Evolutionary conservation across 2,888 invertebrate genomes (phyloP).

Genomic region (Drosophila subquinaria): DNA sequence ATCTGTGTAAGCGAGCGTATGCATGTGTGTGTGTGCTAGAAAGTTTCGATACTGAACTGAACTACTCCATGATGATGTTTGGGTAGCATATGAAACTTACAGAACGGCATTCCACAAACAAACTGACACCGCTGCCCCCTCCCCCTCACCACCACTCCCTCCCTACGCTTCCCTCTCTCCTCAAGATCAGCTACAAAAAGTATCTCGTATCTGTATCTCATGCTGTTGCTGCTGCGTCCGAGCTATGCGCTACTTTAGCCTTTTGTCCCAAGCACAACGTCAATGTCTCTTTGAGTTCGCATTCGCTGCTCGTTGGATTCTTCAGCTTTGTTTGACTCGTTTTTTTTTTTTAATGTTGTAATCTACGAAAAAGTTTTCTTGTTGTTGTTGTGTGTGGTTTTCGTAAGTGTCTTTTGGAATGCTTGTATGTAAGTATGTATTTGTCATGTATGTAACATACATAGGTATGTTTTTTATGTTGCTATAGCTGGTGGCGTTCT

Average conservation of each 20-base stretch:
- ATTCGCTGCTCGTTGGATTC: slow-evolving; percentile 41
- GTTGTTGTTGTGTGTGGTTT: slow-evolving; percentile 55
- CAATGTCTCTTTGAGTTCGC: slow-evolving; percentile 47
- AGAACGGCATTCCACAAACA: slow-evolving; percentile 83
- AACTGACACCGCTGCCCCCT: slow-evolving; percentile 43
- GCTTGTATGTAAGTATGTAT: slow-evolving; percentile 15
- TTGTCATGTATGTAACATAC: slow-evolving; percentile 22
- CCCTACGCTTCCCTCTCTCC: neutral
- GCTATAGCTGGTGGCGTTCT: slow-evolving; percentile 67
- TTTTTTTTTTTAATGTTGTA: slow-evolving; percentile 59
- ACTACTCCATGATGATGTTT: slow-evolving; percentile 62
- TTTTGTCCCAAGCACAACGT: slow-evolving; percentile 51
- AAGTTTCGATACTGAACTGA: slow-evolving; percentile 69
- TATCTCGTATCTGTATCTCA: slow-evolving; percentile 57
- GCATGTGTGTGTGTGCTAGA: slow-evolving; percentile 55
- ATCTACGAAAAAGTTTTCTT: slow-evolving; percentile 59
- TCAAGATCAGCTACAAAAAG: slow-evolving; percentile 50
- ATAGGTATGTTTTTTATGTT: slow-evolving; percentile 28
- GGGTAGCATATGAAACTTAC: slow-evolving; percentile 81
- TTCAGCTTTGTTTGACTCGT: slow-evolving; percentile 42
- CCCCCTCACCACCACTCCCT: neutral
- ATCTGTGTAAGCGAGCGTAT: slow-evolving; percentile 28
- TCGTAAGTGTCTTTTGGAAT: slow-evolving; percentile 68
- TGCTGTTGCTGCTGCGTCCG: slow-evolving; percentile 38
- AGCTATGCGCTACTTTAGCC: slow-evolving; percentile 67